Percentiles rank a stretch among this genome's conserved stretches.
Evolutionary conservation across 2,888 invertebrate species (phyloP).

Genomic region (Alsophila aescularia): DNA sequence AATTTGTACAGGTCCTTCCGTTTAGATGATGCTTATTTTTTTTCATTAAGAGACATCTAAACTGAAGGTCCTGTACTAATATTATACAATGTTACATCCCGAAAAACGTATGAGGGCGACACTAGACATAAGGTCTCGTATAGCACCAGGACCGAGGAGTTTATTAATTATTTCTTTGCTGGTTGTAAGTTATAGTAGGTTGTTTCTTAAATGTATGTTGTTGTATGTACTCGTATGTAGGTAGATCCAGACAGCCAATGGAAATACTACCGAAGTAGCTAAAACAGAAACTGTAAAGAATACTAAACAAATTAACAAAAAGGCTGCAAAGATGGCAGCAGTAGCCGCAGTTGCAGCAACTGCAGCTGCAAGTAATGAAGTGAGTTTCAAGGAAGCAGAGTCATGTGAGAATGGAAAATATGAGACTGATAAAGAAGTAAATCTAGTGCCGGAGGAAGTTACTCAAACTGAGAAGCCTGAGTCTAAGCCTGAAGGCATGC

Average conservation of each 20-base stretch:
- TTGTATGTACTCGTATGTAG: slow-evolving; percentile 6
- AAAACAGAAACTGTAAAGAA: slow-evolving; percentile 68
- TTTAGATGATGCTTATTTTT: too few species aligned
- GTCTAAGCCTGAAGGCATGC: slow-evolving; percentile 28
- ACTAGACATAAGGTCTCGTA: too few species aligned
- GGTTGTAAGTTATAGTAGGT: too few species aligned
- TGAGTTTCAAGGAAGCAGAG: slow-evolving; percentile 58
- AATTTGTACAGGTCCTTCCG: too few species aligned
- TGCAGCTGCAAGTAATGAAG: slow-evolving; percentile 49
- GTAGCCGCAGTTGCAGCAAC: slow-evolving; percentile 4
- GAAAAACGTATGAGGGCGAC: too few species aligned
- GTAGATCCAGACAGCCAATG: slow-evolving; percentile 76
- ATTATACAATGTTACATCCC: too few species aligned
- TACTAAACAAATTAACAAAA: slow-evolving; percentile 67
- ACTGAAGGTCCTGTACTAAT: too few species aligned
- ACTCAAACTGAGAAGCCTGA: slow-evolving; percentile 45
- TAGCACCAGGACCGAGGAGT: too few species aligned
- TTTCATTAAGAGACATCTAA: too few species aligned
- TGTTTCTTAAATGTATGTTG: background rate
- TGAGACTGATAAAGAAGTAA: slow-evolving; percentile 79
- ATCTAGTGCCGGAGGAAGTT: slow-evolving; percentile 57
- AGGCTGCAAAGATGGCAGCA: slow-evolving; percentile 59
- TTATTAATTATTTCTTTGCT: too few species aligned
- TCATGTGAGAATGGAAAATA: slow-evolving; percentile 77
- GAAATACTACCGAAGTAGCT: slow-evolving; percentile 63